Evolutionary conservation across 2,113 vertebrate genomes (phyloP).

Genomic region (Tinamus guttatus): DNA sequence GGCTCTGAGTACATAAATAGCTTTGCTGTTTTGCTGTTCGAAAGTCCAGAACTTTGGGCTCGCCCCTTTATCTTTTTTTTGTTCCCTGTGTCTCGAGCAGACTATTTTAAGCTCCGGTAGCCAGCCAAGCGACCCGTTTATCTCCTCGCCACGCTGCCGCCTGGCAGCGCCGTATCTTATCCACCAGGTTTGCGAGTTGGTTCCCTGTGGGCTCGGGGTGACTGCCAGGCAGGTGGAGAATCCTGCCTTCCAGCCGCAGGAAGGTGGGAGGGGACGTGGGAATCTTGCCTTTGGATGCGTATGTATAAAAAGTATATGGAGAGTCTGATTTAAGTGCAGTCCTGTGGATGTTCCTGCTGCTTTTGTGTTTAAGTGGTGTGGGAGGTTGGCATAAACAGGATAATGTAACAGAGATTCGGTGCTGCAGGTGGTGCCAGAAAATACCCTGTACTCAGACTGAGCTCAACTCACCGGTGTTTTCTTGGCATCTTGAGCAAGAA

Average conservation of each 20-base stretch:
- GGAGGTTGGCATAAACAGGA: neutral
- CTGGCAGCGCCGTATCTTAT: too few relatives aligned
- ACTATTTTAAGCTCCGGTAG: neutral
- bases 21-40: neutral
- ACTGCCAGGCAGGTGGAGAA: neutral
- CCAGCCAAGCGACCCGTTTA: fast-evolving
- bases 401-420: neutral
- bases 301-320: fast-evolving
- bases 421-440: neutral
- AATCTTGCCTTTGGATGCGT: neutral
- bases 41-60: neutral
- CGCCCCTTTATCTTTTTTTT: neutral
- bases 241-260: neutral
- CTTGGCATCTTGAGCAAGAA: neutral
- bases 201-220: too few relatives aligned
- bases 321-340: neutral
- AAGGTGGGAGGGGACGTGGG: fast-evolving
- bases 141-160: neutral
- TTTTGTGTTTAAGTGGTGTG: neutral
- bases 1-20: neutral
- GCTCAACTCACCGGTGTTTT: neutral
- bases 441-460: neutral
- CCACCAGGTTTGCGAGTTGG: too few relatives aligned
- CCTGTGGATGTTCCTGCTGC: neutral
- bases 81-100: neutral